Percentiles rank a stretch among this genome's conserved stretches.
Conservation (phyloP, 2,113 vertebrate species). For the Antennarius striatus region DNA sequence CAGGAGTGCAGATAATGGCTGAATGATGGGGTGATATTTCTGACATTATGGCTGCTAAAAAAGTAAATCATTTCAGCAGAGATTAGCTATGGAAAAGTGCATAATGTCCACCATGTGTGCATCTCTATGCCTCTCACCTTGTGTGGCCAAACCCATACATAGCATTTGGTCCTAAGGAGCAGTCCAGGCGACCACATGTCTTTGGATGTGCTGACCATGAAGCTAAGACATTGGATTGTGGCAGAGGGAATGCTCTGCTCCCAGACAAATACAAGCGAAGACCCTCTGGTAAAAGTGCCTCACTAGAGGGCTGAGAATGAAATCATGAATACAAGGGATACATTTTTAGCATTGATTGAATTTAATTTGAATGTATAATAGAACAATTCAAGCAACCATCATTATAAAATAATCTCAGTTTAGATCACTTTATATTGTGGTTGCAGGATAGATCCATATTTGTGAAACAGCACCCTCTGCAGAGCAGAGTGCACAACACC, state of each 20-base stretch:
- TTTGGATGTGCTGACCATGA: not conserved
- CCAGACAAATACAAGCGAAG: not conserved
- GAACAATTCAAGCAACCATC: too few species aligned
- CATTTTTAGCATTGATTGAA: too few species aligned
- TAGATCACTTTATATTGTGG: too few species aligned
- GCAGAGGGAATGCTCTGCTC: not conserved
- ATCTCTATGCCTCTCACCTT: constrained; percentile 65
- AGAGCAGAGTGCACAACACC: not conserved
- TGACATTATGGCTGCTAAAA: not conserved
- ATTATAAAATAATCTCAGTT: too few species aligned
- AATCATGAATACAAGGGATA: not conserved
- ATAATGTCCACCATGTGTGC: not conserved
- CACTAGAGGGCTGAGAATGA: constrained; percentile 36
- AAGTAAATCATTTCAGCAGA: not conserved
- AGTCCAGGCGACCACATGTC: constrained; percentile 44
- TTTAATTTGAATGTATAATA: too few species aligned
- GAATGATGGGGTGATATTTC: not conserved
- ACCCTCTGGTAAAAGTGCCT: not conserved
- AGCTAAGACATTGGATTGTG: not conserved
- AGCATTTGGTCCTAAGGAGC: constrained; percentile 19
- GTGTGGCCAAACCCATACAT: constrained; percentile 70
- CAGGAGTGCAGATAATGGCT: constrained; percentile 18
- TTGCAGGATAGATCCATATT: not conserved
- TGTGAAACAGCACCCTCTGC: constrained; percentile 30
- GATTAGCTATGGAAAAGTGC: not conserved